Percentiles rank a stretch among this genome's conserved stretches.
These are phyloP conservation scores for Enoplosus armatus DNA, from an alignment of 2,797 vertebrate genomes.

Conservation along the genomic window DNA sequence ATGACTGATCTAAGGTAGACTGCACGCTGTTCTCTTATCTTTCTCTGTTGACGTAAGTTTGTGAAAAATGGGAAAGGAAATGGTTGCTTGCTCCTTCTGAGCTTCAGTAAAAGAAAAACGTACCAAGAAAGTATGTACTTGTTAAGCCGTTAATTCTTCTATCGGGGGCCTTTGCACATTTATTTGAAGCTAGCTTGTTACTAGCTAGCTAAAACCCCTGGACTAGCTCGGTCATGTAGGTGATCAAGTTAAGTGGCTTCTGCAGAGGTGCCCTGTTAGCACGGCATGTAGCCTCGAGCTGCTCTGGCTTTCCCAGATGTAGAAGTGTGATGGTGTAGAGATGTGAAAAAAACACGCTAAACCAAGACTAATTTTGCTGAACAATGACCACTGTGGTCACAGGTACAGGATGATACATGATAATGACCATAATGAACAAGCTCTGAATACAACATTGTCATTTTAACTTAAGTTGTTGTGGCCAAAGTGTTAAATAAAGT, in stretches of 20 bases:
- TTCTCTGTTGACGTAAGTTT: constrained; percentile 6
- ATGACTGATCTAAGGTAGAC: constrained; percentile 35
- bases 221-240: neutral
- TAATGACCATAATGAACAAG: neutral
- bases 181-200: neutral
- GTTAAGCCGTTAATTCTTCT: neutral
- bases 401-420: neutral
- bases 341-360: neutral
- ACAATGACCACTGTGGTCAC: neutral
- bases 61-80: constrained; percentile 19
- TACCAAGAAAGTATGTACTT: neutral
- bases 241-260: neutral
- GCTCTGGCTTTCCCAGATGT: neutral
- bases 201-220: neutral
- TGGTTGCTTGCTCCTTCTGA: neutral
- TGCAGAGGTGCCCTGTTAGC: neutral
- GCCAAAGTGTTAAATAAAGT: too few relatives aligned
- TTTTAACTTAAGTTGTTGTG: too few relatives aligned
- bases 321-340: neutral
- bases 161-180: neutral
- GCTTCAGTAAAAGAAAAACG: neutral
- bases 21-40: constrained; percentile 24
- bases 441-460: neutral
- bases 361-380: neutral
- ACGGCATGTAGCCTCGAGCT: neutral